A percentile compares a stretch with the other conserved stretches of the same genome.
Conservation (phyloP, 2,797 vertebrate genomes). For the Chaenodraco wilsoni region DNA sequence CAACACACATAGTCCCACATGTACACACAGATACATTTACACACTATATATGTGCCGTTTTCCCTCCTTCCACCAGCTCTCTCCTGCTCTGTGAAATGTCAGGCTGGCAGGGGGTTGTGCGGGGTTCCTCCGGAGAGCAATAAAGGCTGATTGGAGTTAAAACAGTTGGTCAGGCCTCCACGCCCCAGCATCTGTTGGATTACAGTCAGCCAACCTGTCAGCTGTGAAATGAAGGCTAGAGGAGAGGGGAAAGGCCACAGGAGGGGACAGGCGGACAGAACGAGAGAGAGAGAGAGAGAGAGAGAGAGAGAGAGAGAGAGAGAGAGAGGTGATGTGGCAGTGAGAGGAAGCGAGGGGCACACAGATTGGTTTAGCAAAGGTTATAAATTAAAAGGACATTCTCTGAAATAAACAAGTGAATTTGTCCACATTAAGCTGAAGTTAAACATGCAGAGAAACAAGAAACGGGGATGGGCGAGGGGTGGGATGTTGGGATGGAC, state of each 20-base stretch:
- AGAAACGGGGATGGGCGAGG: slow-evolving; percentile 8
- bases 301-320: too few species aligned
- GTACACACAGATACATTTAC: slow-evolving; percentile 25
- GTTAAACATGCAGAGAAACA: slow-evolving; percentile 9
- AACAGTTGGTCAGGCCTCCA: slow-evolving; percentile 76
- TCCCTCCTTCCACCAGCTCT: slow-evolving; percentile 27
- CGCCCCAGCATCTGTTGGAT: slow-evolving; percentile 79
- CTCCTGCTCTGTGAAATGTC: slow-evolving; percentile 64
- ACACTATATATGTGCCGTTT: slow-evolving; percentile 16
- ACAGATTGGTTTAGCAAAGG: slow-evolving; percentile 31
- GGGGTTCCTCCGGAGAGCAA: slow-evolving; percentile 76
- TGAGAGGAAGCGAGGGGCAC: neutral
- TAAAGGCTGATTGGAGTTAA: slow-evolving; percentile 85
- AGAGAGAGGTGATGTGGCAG: slow-evolving; percentile 8
- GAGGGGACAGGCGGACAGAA: slow-evolving; percentile 47
- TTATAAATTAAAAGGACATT: slow-evolving; percentile 21
- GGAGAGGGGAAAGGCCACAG: slow-evolving; percentile 68
- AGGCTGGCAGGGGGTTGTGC: slow-evolving; percentile 59
- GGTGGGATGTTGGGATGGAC: slow-evolving; percentile 22
- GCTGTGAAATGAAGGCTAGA: slow-evolving; percentile 82
- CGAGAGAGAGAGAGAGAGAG: too few species aligned
- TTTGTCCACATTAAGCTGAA: slow-evolving; percentile 5
- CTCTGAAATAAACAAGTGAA: neutral
- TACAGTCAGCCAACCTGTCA: slow-evolving; percentile 79
- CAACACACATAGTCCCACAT: slow-evolving; percentile 24